Percentiles rank a stretch among this genome's conserved stretches.
These are phyloP conservation scores for Megalops cyprinoides DNA, from an alignment of 2,797 vertebrate species.

Conservation along the genomic window DNA sequence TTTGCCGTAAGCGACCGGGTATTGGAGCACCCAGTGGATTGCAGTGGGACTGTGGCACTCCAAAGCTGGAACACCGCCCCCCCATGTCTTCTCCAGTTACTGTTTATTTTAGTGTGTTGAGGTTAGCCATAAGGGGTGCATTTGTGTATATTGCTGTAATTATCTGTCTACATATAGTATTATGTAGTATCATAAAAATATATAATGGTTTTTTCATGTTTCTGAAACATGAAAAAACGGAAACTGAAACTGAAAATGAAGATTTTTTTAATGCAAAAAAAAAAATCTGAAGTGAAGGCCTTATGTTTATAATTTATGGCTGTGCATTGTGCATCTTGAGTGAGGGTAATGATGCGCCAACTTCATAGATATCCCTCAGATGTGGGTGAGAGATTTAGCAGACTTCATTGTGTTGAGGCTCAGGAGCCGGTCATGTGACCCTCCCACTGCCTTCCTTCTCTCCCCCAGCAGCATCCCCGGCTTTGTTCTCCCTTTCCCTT, in stretches of 20 bases:
- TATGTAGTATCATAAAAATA: too few relatives aligned
- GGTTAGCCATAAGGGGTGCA: not conserved
- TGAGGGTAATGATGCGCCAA: not conserved
- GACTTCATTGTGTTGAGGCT: not conserved
- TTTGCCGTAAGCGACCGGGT: constrained; percentile 15
- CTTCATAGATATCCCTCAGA: not conserved
- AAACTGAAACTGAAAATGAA: too few relatives aligned
- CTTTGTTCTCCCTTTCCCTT: not conserved
- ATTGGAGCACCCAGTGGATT: not conserved
- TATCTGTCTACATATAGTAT: too few relatives aligned
- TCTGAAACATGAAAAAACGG: too few relatives aligned
- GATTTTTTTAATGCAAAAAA: not conserved
- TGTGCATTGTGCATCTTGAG: not conserved
- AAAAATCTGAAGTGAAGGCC: too few relatives aligned
- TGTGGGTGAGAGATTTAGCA: not conserved
- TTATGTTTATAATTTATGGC: not conserved
- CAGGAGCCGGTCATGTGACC: not conserved
- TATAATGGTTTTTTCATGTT: too few relatives aligned
- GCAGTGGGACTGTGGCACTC: not conserved
- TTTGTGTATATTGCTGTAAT: not conserved
- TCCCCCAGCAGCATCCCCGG: not conserved
- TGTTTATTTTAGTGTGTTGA: not conserved
- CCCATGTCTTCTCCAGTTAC: too few relatives aligned
- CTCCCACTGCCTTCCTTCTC: not conserved
- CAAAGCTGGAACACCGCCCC: not conserved